phyloP scores from a whole-genome alignment of 2,888 invertebrate species.

The Mylabris sibirica region DNA sequence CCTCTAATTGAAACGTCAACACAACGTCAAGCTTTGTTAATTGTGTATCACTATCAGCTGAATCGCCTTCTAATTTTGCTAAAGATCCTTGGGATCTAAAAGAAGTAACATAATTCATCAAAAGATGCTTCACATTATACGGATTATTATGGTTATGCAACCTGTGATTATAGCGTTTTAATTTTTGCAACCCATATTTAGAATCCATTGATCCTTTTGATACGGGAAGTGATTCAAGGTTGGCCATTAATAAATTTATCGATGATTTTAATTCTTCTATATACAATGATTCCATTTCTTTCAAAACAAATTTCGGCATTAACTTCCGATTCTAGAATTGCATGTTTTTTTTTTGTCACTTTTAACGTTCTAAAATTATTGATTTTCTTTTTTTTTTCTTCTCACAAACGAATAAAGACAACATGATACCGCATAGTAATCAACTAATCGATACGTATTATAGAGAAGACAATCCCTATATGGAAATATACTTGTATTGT shows the following conservation, averaged over 20 bases:
- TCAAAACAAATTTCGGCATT: slow-evolving; percentile 99
- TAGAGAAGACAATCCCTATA: not conserved
- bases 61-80: slow-evolving; percentile 92
- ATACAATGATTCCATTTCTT: slow-evolving; percentile 99
- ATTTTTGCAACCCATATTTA: slow-evolving; percentile 96
- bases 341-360: slow-evolving; percentile 14
- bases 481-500: not conserved
- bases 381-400: not conserved
- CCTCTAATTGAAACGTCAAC: slow-evolving; percentile 95
- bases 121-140: slow-evolving; percentile 63
- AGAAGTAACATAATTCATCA: slow-evolving; percentile 64
- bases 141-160: slow-evolving; percentile 67
- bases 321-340: slow-evolving; percentile 84
- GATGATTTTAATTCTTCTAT: slow-evolving; percentile 98
- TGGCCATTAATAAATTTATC: slow-evolving; percentile 97
- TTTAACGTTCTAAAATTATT: slow-evolving; percentile 20
- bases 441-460: not conserved
- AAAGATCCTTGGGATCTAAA: slow-evolving; percentile 89
- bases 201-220: slow-evolving; percentile 98
- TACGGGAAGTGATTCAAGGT: slow-evolving; percentile 98
- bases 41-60: slow-evolving; percentile 94
- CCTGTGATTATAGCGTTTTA: slow-evolving; percentile 99
- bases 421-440: slow-evolving; percentile 22
- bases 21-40: slow-evolving; percentile 98
- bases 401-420: slow-evolving; percentile 22